These are phyloP conservation scores for Meiosimyza platycephala DNA, from an alignment of 2,888 invertebrate genomes.

Conservation along the genomic window DNA sequence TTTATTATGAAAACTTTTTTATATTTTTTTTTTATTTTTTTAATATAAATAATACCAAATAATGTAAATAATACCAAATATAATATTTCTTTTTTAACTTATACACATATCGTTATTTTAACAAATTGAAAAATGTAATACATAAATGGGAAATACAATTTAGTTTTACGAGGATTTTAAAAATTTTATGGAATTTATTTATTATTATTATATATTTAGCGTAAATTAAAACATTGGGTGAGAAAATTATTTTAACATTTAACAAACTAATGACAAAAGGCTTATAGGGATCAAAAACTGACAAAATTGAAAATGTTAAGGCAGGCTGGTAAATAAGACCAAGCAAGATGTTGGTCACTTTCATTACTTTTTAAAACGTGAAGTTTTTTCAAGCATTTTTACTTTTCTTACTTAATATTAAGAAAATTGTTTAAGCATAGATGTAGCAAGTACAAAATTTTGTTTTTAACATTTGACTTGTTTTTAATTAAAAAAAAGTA, in stretches of 20 bases:
- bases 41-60: too few species aligned
- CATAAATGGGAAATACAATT: background rate
- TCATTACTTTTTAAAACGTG: too few species aligned
- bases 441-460: slow-evolving; percentile 7
- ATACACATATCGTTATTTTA: too few species aligned
- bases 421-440: background rate
- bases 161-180: background rate
- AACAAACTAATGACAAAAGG: too few species aligned
- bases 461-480: slow-evolving; percentile 15
- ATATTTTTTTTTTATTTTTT: background rate
- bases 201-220: too few species aligned
- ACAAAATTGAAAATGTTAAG: too few species aligned
- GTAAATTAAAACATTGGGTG: too few species aligned
- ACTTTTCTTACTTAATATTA: slow-evolving; percentile 14
- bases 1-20: background rate
- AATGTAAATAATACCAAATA: slow-evolving; percentile 12
- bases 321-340: too few species aligned
- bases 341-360: too few species aligned
- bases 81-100: background rate
- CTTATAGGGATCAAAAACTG: too few species aligned
- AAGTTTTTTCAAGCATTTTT: background rate
- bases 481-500: background rate
- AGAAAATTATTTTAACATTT: too few species aligned
- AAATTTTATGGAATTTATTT: too few species aligned
- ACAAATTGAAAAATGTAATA: background rate